Evolutionary conservation across 2,797 vertebrate genomes (phyloP).

Genomic region (Simalia tracyae): DNA sequence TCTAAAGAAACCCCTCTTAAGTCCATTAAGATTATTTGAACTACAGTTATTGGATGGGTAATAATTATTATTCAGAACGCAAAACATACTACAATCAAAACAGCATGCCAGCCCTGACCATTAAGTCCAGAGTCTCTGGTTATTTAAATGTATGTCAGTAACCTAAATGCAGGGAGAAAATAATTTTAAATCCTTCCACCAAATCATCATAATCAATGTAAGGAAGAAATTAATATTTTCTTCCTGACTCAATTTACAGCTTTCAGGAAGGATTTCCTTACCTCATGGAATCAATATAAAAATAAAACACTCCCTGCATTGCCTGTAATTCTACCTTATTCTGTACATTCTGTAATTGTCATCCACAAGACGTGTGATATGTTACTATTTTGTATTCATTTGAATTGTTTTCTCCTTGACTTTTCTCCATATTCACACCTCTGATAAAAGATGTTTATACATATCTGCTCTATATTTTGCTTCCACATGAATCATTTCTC

Average conservation of each 20-base stretch:
- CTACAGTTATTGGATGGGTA: background rate
- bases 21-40: background rate
- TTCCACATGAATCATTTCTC: background rate
- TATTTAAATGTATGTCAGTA: background rate
- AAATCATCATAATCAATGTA: background rate
- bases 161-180: background rate
- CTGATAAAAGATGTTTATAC: background rate
- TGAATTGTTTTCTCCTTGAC: background rate
- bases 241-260: background rate
- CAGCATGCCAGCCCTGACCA: background rate
- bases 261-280: background rate
- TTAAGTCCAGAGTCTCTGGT: background rate
- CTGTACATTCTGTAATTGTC: background rate
- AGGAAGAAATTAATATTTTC: background rate
- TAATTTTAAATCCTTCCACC: background rate
- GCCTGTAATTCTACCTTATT: background rate
- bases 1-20: background rate
- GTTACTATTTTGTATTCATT: background rate
- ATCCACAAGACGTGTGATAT: background rate
- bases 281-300: background rate
- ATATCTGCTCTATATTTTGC: background rate
- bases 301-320: background rate
- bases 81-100: background rate
- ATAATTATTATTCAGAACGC: background rate
- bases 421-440: background rate